Percentiles rank a stretch among this genome's conserved stretches.
Evolutionary conservation across 2,888 invertebrate genomes (phyloP).

Genomic region (Chrysopilus asiliformis): DNA sequence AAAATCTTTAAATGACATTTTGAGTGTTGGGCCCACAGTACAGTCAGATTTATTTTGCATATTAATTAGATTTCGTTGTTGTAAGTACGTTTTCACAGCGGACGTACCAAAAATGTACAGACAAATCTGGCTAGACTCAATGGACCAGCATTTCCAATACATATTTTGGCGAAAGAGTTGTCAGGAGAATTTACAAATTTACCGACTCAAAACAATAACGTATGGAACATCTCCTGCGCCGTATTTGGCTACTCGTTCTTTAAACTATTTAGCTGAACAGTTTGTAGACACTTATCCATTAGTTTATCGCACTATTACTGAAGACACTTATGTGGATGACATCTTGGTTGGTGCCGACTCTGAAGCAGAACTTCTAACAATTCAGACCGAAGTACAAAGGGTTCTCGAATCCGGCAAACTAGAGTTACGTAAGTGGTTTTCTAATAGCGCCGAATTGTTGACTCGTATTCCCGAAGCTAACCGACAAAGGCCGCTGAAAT

Average conservation of each 20-base stretch:
- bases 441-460: background rate
- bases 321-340: constrained; percentile 13
- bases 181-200: background rate
- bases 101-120: constrained; percentile 9
- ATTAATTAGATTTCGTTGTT: constrained; percentile 2
- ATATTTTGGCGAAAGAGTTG: background rate
- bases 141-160: background rate
- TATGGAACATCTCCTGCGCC: constrained; percentile 7
- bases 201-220: background rate
- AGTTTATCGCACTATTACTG: constrained; percentile 8
- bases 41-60: constrained; percentile 6
- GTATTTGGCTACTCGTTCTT: constrained; percentile 12
- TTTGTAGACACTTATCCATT: constrained; percentile 7
- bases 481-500: background rate
- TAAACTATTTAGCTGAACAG: constrained; percentile 9
- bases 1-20: constrained; percentile 8
- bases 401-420: background rate
- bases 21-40: constrained; percentile 2
- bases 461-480: background rate
- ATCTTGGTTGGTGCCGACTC: constrained; percentile 11
- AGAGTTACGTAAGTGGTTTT: constrained; percentile 3
- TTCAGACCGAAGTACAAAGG: background rate
- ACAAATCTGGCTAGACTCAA: background rate
- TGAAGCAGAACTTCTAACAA: constrained; percentile 1
- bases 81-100: constrained; percentile 14